Percentiles rank a stretch among this genome's conserved stretches.
These are phyloP conservation scores for Sebastolobus altivelis DNA, from an alignment of 2,797 vertebrate genomes.

Conservation along the genomic window DNA sequence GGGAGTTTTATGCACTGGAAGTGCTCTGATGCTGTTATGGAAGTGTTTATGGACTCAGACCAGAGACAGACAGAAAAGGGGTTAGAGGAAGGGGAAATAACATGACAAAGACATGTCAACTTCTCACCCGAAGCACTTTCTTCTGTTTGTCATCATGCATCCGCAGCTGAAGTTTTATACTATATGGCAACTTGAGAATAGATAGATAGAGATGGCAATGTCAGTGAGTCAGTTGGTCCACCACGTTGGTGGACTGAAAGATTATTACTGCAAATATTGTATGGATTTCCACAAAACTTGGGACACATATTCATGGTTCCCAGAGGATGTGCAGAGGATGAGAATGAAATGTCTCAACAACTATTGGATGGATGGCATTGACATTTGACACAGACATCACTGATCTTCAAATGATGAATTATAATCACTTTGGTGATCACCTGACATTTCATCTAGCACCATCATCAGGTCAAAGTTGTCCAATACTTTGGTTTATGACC, in stretches of 20 bases:
- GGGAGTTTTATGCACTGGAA: background rate
- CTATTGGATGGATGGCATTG: background rate
- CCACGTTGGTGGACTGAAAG: too few relatives aligned
- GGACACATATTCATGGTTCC: background rate
- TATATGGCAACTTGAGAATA: too few relatives aligned
- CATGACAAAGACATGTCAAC: background rate
- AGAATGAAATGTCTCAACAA: background rate
- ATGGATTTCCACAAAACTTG: too few relatives aligned
- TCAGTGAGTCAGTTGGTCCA: too few relatives aligned
- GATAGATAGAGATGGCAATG: too few relatives aligned
- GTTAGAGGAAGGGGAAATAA: background rate
- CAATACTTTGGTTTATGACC: too few relatives aligned
- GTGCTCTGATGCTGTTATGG: background rate
- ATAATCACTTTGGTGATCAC: too few relatives aligned
- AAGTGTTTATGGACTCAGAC: background rate
- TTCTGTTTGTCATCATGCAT: background rate
- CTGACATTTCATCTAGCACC: background rate
- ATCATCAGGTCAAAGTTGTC: background rate
- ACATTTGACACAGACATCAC: background rate
- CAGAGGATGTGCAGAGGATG: background rate
- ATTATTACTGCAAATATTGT: too few relatives aligned
- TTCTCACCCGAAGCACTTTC: background rate
- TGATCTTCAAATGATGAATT: background rate
- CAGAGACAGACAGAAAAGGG: background rate
- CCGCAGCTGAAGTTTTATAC: background rate